These are phyloP conservation scores for Cephus cinctus DNA, from an alignment of 1,140 invertebrate species.

Conservation along the genomic window DNA sequence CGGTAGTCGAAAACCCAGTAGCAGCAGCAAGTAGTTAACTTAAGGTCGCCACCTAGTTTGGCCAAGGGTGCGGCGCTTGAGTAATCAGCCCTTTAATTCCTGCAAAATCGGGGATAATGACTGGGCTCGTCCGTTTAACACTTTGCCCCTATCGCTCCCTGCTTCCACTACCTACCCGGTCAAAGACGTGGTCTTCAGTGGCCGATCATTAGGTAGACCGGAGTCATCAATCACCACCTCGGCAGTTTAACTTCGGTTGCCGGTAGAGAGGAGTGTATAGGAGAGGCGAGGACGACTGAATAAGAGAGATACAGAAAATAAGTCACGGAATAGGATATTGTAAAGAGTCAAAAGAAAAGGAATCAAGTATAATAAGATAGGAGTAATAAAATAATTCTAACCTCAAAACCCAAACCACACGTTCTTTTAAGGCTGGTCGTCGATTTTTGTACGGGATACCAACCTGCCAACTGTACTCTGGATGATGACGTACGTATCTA, in stretches of 20 bases:
- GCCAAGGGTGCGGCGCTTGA: neutral
- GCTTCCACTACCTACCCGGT: neutral
- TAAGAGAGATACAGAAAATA: too few species aligned
- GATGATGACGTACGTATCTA: too few species aligned
- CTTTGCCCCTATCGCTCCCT: conserved; percentile 5
- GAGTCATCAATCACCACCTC: conserved; percentile 37
- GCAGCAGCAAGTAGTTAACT: neutral
- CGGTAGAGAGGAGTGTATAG: conserved; percentile 32
- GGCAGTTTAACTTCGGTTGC: conserved; percentile 36
- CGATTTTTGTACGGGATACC: too few species aligned
- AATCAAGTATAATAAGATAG: too few species aligned
- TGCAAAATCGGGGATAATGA: conserved; percentile 35
- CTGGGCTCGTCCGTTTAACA: conserved; percentile 10
- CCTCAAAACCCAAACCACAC: too few species aligned
- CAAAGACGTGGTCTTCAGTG: neutral
- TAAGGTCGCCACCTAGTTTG: neutral
- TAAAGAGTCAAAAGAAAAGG: too few species aligned
- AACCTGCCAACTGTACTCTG: too few species aligned
- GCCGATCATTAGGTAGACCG: conserved; percentile 36
- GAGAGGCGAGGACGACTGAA: too few species aligned
- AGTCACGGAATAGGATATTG: too few species aligned
- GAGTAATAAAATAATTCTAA: too few species aligned
- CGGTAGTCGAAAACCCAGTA: neutral
- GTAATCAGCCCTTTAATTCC: conserved; percentile 27
- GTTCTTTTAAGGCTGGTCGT: too few species aligned